Evolutionary conservation across 2,797 vertebrate species (phyloP).

Genomic region (Hippoglossus hippoglossus): DNA sequence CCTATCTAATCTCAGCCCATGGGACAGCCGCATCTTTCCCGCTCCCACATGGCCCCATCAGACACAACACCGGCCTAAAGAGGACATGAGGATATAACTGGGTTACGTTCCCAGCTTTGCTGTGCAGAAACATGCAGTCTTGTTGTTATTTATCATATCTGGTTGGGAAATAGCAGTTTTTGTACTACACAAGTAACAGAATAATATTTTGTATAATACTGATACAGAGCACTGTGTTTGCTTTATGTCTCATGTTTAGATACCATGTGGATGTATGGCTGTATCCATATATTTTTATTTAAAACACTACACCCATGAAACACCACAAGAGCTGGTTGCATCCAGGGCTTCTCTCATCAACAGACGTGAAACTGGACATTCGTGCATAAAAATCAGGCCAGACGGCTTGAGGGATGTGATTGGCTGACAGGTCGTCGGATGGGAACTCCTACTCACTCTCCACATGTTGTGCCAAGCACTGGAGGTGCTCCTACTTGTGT

Average conservation of each 20-base stretch:
- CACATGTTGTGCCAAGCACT: constrained; percentile 64
- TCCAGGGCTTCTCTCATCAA: constrained; percentile 14
- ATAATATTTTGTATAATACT: background rate
- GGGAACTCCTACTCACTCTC: constrained; percentile 74
- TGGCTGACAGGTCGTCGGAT: constrained; percentile 68
- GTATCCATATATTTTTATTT: background rate
- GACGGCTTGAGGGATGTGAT: constrained; percentile 62
- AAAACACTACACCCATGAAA: constrained; percentile 16
- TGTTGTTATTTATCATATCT: constrained; percentile 17
- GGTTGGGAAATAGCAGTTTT: constrained; percentile 7
- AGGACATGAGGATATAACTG: constrained; percentile 45
- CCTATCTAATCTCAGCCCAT: constrained; percentile 79
- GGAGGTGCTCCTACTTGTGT: constrained; percentile 59
- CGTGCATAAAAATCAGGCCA: constrained; percentile 74
- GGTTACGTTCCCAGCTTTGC: constrained; percentile 46
- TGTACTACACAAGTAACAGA: background rate
- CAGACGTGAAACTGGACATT: constrained; percentile 49
- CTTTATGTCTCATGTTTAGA: background rate
- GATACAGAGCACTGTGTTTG: background rate
- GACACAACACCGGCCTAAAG: constrained; percentile 67
- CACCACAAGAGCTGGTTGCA: background rate
- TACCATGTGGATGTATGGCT: background rate
- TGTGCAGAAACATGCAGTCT: constrained; percentile 25
- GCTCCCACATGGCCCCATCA: constrained; percentile 80
- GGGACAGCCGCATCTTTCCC: constrained; percentile 71